Base-by-base conservation (phyloP, 2,797 vertebrate species). In the Naso thynnoides region DNA sequence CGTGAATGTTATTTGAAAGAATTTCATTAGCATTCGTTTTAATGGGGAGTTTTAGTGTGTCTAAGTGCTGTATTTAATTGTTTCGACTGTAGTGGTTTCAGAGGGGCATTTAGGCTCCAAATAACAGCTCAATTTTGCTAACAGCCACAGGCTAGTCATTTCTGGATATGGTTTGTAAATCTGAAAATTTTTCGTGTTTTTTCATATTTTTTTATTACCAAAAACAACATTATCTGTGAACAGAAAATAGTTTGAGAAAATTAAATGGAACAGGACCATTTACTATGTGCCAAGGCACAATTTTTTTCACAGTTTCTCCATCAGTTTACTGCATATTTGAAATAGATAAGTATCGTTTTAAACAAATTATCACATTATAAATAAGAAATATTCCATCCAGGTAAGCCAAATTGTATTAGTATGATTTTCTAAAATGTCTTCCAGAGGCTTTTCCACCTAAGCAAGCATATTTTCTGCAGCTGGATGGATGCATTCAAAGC, bases 21-120 rank as follows among this genome's bases (percentile, higher is more conserved):
- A 69, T 78, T 76, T 79, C 33, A 67, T 82, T 80, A 66, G 70
- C 42, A 53, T 82, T 82, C 0, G 16, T 74, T 80, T 68, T 80
- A 74, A 78, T 78, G 63, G 42, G 3, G 48, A 19, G 19, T 73
- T 85, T 79, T 16, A 66, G 9, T 74, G 52, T 78, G 45, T 76
- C 48, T 78, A 59, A 74, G 71, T 72, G 44, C 23, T 33, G 24
- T 29, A 69, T 76, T 79, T 68, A 78, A 74, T 76, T 66, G 68
- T 86, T 71, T 71, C 11, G 1, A 71, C 54, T 62, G 50, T 58
- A 19, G 57, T 64, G 56, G 33, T 75, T 83, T 78, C 48, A 77
- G 9, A 58, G 57, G 29, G 24, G 56, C 52, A 53, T 84, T 83
- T 61, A 73, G 53, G n/a, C 21, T 3, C 58, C 70, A 62, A 64